Base-by-base conservation (phyloP, 2,888 invertebrate genomes). In the Elegia similella region DNA sequence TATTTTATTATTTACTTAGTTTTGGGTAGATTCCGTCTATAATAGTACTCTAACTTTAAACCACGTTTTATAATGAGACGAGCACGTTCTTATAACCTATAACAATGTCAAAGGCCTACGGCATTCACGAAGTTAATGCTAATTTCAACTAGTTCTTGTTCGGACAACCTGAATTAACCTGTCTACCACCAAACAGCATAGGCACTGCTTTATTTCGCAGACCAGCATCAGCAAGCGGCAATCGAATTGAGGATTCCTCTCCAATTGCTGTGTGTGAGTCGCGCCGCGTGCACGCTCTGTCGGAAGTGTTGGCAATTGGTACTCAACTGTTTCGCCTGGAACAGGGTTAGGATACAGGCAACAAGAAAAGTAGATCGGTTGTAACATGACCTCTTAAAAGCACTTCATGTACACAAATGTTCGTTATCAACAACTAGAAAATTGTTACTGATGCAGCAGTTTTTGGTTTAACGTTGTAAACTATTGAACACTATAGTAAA, bases 261-360 rank as follows among this genome's bases (percentile, higher is more conserved):
- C 12, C 13, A 13, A 50, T 34, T 50, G 50, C 34, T 12, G 5
- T 34, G 34, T 50, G 50, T 50, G 50, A 50, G 50, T 12, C 17
- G 17, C 30, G 16, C 50, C 34, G 56, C 29, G 47, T 42, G 30
- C 56, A 48, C 56, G 56, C 42, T 62, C 57, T 61, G 68, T 72
- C 76, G 78, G 76, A 80, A 82, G 73, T 70, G 73, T 70, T 70
- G 69, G 78, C 73, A 77, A 81, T 82, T 78, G 78, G 82, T 79
- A 80, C 71, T 58, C 61, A 62, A 70, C 66, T 58, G 61, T 58
- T 57, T 44, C 52, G 44, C 34, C 34, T 34, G 50, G 34, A 34
- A 58, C 56, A 56, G 42, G 30, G 47, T 23, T 56, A 42, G 53
- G 13, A 13, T 43, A 50, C 15, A 13, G 12, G 15, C 30, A 15